These are phyloP conservation scores for Ophthalmolycus amberensis DNA, from an alignment of 2,113 vertebrate species.

Conservation along the genomic window DNA sequence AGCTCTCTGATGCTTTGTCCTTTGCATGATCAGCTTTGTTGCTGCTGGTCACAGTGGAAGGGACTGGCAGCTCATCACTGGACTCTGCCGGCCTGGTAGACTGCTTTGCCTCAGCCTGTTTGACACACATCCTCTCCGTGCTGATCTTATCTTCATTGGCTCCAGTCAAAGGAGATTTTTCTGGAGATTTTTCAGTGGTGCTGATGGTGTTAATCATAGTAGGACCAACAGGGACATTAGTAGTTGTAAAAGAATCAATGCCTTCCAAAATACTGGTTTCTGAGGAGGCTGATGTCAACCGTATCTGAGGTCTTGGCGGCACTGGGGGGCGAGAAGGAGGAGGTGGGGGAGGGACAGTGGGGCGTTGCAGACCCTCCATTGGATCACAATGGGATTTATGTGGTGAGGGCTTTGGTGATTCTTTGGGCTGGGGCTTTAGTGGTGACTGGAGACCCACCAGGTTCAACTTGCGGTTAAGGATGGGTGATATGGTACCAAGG, in stretches of 20 bases:
- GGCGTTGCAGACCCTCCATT: slow-evolving; percentile 83
- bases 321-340: slow-evolving; percentile 90
- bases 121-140: slow-evolving; percentile 83
- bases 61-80: slow-evolving; percentile 78
- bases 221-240: slow-evolving; percentile 9
- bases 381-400: slow-evolving; percentile 82
- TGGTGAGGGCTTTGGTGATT: slow-evolving; percentile 83
- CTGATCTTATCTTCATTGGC: slow-evolving; percentile 82
- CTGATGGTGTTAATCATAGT: background rate
- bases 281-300: slow-evolving; percentile 79
- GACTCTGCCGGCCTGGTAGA: slow-evolving; percentile 79
- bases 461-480: slow-evolving; percentile 91
- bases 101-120: slow-evolving; percentile 80
- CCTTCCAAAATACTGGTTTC: slow-evolving; percentile 84
- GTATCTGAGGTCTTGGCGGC: slow-evolving; percentile 92
- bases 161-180: slow-evolving; percentile 78
- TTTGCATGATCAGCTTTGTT: slow-evolving; percentile 86
- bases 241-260: slow-evolving; percentile 48
- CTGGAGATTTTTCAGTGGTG: slow-evolving; percentile 86
- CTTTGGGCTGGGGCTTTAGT: slow-evolving; percentile 89
- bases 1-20: slow-evolving; percentile 87
- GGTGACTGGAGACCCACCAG: slow-evolving; percentile 84
- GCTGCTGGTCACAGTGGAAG: slow-evolving; percentile 59
- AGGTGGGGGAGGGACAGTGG: slow-evolving; percentile 83
- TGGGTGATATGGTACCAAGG: slow-evolving; percentile 91